Evolutionary conservation across 2,888 invertebrate genomes (phyloP), one percentile per base, ranked within the genome.

Genomic region (Notodonta ziczac): DNA sequence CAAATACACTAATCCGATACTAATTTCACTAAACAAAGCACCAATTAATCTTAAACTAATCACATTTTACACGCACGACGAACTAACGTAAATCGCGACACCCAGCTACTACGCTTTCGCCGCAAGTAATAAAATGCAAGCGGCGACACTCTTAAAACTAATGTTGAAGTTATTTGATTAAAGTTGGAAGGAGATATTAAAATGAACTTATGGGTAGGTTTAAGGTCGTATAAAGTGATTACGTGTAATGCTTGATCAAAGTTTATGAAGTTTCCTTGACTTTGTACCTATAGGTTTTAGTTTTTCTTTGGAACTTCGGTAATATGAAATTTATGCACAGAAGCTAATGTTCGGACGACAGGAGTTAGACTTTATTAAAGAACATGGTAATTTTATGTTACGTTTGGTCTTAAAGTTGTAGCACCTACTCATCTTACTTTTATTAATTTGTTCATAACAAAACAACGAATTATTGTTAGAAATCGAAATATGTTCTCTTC

Each of bases 41-140:
- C 32, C 7, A n/a, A 14, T n/a, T 9, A 55, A 42, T 16, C 50
- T 16, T 3, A 50, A 50, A 16, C 50, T 50, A 50, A 50, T 50
- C 14, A 50, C 16, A 16, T n/a, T 6, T 6, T 10, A 50, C 50
- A 50, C 50, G 12, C 50, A 16, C 50, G 50, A 8, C 8, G 50
- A 16, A 16, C 50, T 16, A 4, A 16, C 16, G 10, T 69, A 64
- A 61, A 32, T 50, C 13, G 53, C 67, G 70, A 71, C 73, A 74
- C 53, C 72, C 74, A 72, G 73, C 70, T 76, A 79, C 69, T 74
- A 74, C 66, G 61, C 58, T 70, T 65, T 62, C n/a, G 62, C 53
- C 66, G 62, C 63, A 67, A 74, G 72, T 77, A 70, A 81, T 82
- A 78, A 82, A 80, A 78, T 69, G 60, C 80, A 81, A 78, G 76